phyloP scores from a whole-genome alignment of 2,113 vertebrate species.

The Callionymus lyra region DNA sequence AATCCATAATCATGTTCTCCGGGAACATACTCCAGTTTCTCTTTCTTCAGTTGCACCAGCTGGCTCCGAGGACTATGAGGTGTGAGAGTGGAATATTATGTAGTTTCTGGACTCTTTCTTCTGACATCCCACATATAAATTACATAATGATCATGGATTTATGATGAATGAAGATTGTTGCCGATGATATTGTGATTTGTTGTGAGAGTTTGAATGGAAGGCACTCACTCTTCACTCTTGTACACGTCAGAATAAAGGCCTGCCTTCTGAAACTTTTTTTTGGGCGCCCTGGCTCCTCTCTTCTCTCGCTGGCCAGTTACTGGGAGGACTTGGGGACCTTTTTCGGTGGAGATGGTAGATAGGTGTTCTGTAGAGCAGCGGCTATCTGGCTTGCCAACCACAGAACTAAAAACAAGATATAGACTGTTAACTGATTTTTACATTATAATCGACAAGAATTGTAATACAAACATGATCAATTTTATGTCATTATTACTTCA shows the following conservation, averaged over 20 bases:
- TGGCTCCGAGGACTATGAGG: constrained; percentile 80
- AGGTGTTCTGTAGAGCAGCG: constrained; percentile 46
- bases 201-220: constrained; percentile 16
- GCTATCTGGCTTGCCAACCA: constrained; percentile 65
- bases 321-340: constrained; percentile 48
- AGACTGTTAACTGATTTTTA: too few species aligned
- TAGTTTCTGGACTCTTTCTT: too few species aligned
- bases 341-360: constrained; percentile 43
- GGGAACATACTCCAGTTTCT: constrained; percentile 89
- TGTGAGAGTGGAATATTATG: too few species aligned
- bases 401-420: constrained; percentile 52
- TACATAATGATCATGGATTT: neutral
- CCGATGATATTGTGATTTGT: too few species aligned
- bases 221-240: constrained; percentile 66
- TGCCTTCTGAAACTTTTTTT: constrained; percentile 75
- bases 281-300: constrained; percentile 66
- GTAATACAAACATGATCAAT: too few species aligned
- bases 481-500: too few species aligned
- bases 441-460: too few species aligned
- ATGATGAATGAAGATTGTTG: neutral
- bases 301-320: constrained; percentile 61
- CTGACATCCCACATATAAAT: neutral
- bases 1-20: constrained; percentile 90
- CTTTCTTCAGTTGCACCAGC: constrained; percentile 89
- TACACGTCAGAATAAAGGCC: constrained; percentile 73